Conservation (phyloP, 2,888 invertebrate species). For the Caenorhabditis sp. region DNA sequence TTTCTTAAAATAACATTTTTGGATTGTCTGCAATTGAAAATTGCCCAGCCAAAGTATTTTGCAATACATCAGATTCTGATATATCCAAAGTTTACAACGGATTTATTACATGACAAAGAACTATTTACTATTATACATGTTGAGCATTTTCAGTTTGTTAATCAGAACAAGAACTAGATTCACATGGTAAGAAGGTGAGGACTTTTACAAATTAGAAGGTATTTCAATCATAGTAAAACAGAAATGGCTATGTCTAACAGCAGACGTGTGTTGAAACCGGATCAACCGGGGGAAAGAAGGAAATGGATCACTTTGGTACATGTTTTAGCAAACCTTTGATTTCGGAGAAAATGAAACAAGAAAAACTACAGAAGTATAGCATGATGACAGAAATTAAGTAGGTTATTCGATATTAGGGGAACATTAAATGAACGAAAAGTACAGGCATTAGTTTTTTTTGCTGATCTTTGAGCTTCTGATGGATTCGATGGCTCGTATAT, state of each 20-base stretch:
- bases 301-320: constrained; percentile 12
- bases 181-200: constrained; percentile 1
- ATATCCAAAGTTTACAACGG: too few relatives aligned
- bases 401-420: too few relatives aligned
- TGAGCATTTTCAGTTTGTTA: background rate
- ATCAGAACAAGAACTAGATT: background rate
- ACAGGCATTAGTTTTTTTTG: constrained; percentile 39
- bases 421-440: background rate
- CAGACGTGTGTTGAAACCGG: constrained; percentile 25
- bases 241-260: constrained; percentile 17
- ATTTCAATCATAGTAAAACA: background rate
- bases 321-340: background rate
- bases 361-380: background rate
- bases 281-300: constrained; percentile 33
- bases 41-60: too few relatives aligned
- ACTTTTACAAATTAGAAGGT: background rate
- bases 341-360: background rate
- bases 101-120: background rate
- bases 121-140: background rate
- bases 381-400: constrained; percentile 9
- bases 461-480: constrained; percentile 36
- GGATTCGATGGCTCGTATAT: constrained; percentile 54
- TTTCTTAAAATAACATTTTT: too few relatives aligned
- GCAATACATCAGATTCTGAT: too few relatives aligned
- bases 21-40: too few relatives aligned